Conservation (phyloP, 1,140 invertebrate genomes). For the Pseudomyrmex cubaensis region DNA sequence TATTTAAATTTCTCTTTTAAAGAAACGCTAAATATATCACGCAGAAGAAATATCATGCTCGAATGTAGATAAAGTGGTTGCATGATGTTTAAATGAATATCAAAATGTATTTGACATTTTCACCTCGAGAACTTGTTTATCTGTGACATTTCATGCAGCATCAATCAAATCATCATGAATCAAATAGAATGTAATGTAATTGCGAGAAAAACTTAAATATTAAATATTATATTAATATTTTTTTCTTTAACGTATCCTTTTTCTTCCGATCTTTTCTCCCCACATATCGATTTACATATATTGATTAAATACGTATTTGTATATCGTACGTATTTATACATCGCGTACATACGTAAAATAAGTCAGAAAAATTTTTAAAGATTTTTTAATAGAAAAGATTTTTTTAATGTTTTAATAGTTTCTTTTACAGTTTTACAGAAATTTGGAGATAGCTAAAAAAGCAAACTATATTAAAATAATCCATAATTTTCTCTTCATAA, state of each 20-base stretch:
- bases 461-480: too few relatives aligned
- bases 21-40: background rate
- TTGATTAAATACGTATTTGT: too few relatives aligned
- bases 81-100: background rate
- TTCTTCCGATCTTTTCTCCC: background rate
- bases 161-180: background rate
- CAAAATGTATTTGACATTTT: constrained; percentile 48
- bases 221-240: background rate
- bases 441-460: too few relatives aligned
- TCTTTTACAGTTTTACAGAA: too few relatives aligned
- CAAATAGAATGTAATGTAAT: background rate
- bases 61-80: constrained; percentile 6
- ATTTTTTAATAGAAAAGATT: too few relatives aligned
- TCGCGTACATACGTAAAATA: too few relatives aligned
- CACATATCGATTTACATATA: too few relatives aligned
- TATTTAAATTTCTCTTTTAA: background rate
- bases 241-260: background rate
- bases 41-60: background rate
- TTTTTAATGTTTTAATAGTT: too few relatives aligned
- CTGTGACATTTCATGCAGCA: constrained; percentile 53
- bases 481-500: too few relatives aligned
- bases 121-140: constrained; percentile 42
- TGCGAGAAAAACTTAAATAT: background rate
- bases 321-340: too few relatives aligned
- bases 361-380: too few relatives aligned